Conservation (phyloP, 2,113 vertebrate genomes). For the Otis tarda region DNA sequence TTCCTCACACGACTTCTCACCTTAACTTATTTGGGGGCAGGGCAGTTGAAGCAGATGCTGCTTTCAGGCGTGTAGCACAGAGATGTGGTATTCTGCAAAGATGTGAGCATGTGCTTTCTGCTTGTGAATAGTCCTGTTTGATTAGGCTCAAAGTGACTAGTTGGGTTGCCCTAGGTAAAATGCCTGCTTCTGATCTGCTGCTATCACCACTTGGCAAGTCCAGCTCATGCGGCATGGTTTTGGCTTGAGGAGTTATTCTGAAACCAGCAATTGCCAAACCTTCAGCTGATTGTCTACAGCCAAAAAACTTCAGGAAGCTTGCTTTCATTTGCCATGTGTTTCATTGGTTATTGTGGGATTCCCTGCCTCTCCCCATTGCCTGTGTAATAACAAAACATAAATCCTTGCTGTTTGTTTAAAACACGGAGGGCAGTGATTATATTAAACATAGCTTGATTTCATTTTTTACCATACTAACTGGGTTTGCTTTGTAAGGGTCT, state of each 20-base stretch:
- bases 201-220: slow-evolving; percentile 39
- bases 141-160: slow-evolving; percentile 60
- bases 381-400: not conserved
- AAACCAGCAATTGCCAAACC: not conserved
- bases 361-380: not conserved
- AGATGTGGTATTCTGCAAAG: not conserved
- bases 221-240: not conserved
- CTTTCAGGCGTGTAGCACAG: not conserved
- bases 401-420: not conserved
- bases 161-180: slow-evolving; percentile 47
- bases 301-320: not conserved
- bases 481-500: not conserved
- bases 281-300: not conserved
- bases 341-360: not conserved
- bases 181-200: not conserved
- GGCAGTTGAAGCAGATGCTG: not conserved
- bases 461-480: not conserved
- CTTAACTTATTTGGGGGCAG: not conserved
- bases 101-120: slow-evolving; percentile 62
- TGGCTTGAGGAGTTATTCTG: slow-evolving; percentile 20
- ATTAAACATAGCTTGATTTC: not conserved
- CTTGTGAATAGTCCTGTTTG: slow-evolving; percentile 42
- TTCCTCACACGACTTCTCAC: not conserved
- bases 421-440: not conserved
- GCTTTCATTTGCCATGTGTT: not conserved